phyloP scores from a whole-genome alignment of 1,140 invertebrate species.

The Steinernema feltiae region DNA sequence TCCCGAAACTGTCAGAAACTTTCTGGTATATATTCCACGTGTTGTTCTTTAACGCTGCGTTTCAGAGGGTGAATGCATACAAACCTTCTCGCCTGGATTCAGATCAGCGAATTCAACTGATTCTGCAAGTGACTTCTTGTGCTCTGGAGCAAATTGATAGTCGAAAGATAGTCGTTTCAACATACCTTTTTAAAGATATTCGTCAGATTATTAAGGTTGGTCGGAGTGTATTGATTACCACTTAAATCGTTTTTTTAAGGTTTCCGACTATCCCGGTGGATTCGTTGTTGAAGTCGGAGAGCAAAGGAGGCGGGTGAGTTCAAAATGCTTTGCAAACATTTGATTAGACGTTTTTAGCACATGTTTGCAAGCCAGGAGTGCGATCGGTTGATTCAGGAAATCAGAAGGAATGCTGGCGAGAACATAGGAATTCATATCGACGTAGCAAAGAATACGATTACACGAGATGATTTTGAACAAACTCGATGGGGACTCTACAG shows the following conservation, averaged over 20 bases:
- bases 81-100: constrained; percentile 86
- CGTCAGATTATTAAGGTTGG: constrained; percentile 69
- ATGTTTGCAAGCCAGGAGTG: constrained; percentile 76
- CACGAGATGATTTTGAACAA: constrained; percentile 74
- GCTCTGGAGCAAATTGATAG: constrained; percentile 74
- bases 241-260: constrained; percentile 49
- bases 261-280: constrained; percentile 67
- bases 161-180: constrained; percentile 65
- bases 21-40: constrained; percentile 39
- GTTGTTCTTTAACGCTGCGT: constrained; percentile 43
- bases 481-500: constrained; percentile 84
- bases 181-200: constrained; percentile 87
- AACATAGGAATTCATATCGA: constrained; percentile 77
- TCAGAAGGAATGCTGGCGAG: constrained; percentile 72
- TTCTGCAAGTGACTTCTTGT: constrained; percentile 79
- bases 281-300: constrained; percentile 69
- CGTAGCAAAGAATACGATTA: constrained; percentile 74
- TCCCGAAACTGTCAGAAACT: constrained; percentile 38
- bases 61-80: constrained; percentile 78
- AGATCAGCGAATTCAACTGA: constrained; percentile 73
- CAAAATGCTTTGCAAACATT: constrained; percentile 14
- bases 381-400: constrained; percentile 77
- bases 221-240: constrained; percentile 61
- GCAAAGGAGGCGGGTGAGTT: constrained; percentile 44
- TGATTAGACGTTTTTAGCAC: constrained; percentile 63